Base-by-base conservation (phyloP, 2,797 vertebrate species). In the Sebastes matsubarae region DNA sequence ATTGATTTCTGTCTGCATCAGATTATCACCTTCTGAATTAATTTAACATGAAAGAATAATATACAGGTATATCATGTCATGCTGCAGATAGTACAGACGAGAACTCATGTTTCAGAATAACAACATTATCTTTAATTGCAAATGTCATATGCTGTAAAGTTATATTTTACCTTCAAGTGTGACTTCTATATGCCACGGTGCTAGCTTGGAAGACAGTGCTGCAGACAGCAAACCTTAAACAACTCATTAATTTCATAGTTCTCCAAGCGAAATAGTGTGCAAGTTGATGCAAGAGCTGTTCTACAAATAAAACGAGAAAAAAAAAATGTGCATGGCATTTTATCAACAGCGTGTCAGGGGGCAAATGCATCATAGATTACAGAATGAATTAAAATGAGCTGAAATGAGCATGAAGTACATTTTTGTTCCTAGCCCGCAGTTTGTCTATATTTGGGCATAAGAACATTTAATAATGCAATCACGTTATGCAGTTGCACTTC, bases 401-500 rank as follows among this genome's bases (percentile, higher is more conserved):
- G 74, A 93, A 93, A 92, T 92, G 87, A 93, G 91, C 91, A 90
- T 92, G 89, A 89, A 89, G 88, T 86, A 85, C 89, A 90, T 93
- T 93, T 94, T 87, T 94, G 87, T 94, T 93, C 82, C 78, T 89
- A 80, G 91, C 93, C 90, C 74, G 89, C 88, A 94, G 91, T 94
- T 92, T 84, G 88, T 90, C 92, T 94, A 93, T 93, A 93, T 94
- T 94, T 93, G 89, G 84, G 89, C 85, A 89, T 79, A 82, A 88
- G 88, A 88, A 88, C 90, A 90, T 91, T 93, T 92, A 91, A 92
- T 91, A 95, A 92, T 84, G 80, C 89, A 91, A 91, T 92, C 91
- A 92, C 83, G 84, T 89, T 87, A 92, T 79, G 88, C 92, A 90
- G 92, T 93, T 92, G 92, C 90, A 94, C 93, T 95, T 95, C 93